Base-by-base conservation (phyloP, 2,113 vertebrate genomes). In the Seriola aureovittata region DNA sequence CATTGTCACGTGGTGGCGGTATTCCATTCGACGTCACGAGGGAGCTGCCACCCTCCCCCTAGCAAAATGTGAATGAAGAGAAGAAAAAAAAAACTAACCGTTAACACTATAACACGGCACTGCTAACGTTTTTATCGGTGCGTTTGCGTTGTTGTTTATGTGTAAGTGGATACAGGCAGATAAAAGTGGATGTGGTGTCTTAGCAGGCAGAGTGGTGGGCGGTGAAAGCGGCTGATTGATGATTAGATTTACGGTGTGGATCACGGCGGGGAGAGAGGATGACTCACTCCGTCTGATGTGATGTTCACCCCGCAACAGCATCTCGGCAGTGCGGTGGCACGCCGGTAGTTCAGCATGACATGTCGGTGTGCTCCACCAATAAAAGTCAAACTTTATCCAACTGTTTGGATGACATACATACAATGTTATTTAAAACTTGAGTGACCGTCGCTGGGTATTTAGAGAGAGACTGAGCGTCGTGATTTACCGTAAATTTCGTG, bases 231-330 rank as follows among this genome's bases (percentile, higher is more conserved):
- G 76, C 19, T 87, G 92, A 93, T 75, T 81, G 89, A 87, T 92
- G 90, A 93, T 93, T 85, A 92, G 87, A 91, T 92, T 88, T 90
- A 85, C 79, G 76, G 83, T 69, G 92, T 85, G 89, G 91, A 88
- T 90, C 89, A 68, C 88, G 78, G 84, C 60, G 78, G 77, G 82
- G 87, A 92, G 91, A 90, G 91, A 81, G 91, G 93, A 95, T 95
- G 94, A 94, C 91, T 95, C 94, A 95, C 91, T 85, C 94, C 71
- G 83, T 85, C 91, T 90, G 93, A 88, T 91, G 90, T 85, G 90
- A 91, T 88, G 91, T 89, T 93, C 93, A 92, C 85, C 89, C 89
- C 88, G 93, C 93, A 90, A 85, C 88, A 87, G 90, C 89, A 87
- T 88, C 88, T 88, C 89, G 88, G 89, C 93, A 93, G 92, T 88